Percentiles rank a stretch among this genome's conserved stretches.
Evolutionary conservation across 2,113 vertebrate genomes (phyloP).

Genomic region (Nothoprocta pentlandii): DNA sequence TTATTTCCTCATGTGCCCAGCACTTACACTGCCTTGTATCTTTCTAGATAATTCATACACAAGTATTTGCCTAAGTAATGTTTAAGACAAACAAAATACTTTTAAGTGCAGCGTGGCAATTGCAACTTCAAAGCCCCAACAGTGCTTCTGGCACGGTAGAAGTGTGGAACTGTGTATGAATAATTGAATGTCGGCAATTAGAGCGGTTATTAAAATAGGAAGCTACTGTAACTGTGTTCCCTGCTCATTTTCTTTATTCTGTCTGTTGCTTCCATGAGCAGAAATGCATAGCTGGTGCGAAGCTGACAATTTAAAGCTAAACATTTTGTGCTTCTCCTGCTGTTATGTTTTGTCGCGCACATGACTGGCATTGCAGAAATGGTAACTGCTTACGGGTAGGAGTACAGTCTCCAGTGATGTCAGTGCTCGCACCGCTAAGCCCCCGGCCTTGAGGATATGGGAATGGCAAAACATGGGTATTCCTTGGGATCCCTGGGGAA

Average conservation of each 20-base stretch:
- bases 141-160: background rate
- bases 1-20: background rate
- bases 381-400: background rate
- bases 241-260: background rate
- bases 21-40: rapidly evolving
- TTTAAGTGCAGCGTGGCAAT: background rate
- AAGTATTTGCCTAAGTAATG: background rate
- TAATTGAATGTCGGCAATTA: conserved; percentile 22
- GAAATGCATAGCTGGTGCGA: background rate
- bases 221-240: background rate
- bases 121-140: background rate
- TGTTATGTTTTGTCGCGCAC: background rate
- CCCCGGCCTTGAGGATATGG: background rate
- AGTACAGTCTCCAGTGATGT: background rate
- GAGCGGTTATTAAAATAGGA: background rate
- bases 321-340: background rate
- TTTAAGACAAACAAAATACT: background rate
- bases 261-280: background rate
- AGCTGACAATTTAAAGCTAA: background rate
- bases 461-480: background rate
- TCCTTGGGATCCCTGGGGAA: background rate
- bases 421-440: background rate
- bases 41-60: background rate
- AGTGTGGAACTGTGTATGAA: background rate
- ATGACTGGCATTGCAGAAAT: background rate